phyloP scores from a whole-genome alignment of 1,140 invertebrate genomes.

The Ostrea denselamellosa region DNA sequence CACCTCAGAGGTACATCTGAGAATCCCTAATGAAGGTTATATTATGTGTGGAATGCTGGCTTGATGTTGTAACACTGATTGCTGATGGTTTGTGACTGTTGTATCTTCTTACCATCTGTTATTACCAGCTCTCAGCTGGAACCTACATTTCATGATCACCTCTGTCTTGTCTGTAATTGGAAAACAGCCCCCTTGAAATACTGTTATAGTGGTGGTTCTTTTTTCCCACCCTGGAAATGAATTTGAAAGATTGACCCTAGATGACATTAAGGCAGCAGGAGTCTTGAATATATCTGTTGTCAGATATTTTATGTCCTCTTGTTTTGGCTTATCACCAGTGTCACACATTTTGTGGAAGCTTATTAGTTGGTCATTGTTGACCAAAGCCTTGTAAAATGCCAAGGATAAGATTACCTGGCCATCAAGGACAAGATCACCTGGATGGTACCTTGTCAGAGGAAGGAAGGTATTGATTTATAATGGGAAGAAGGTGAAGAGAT shows the following conservation, averaged over 20 bases:
- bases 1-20: neutral
- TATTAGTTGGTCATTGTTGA: neutral
- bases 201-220: neutral
- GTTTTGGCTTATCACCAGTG: neutral
- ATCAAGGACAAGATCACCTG: neutral
- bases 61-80: constrained; percentile 18
- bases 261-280: neutral
- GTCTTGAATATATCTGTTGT: neutral
- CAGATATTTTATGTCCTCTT: constrained; percentile 10
- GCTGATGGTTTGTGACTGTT: neutral
- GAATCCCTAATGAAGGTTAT: neutral
- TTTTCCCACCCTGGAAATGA: neutral
- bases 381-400: neutral
- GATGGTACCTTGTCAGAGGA: neutral
- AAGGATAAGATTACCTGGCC: neutral
- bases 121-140: constrained; percentile 25
- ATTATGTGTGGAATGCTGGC: constrained; percentile 29
- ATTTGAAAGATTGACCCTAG: constrained; percentile 7
- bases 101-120: constrained; percentile 29
- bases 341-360: constrained; percentile 17
- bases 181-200: neutral
- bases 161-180: constrained; percentile 11
- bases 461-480: neutral
- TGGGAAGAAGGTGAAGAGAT: neutral
- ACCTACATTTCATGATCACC: neutral